Evolutionary conservation across 2,113 vertebrate genomes (phyloP).

Genomic region (Apaloderma vittatum): DNA sequence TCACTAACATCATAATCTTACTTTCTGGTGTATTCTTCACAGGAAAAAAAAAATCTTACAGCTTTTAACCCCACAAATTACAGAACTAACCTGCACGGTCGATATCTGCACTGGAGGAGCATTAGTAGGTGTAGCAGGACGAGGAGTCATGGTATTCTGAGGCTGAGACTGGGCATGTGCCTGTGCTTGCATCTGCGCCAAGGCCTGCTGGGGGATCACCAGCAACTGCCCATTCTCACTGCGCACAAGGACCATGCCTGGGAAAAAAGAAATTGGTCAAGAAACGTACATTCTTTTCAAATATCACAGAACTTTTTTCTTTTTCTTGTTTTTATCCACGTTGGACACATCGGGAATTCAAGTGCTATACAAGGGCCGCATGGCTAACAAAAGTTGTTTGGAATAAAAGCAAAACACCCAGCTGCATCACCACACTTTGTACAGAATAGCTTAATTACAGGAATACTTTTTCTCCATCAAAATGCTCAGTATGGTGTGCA

Average conservation of each 20-base stretch:
- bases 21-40: background rate
- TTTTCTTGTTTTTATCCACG: background rate
- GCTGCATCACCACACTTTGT: background rate
- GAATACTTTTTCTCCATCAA: background rate
- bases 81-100: conserved; percentile 87
- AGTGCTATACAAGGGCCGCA: background rate
- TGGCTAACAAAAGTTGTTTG: background rate
- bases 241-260: conserved; percentile 95
- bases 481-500: background rate
- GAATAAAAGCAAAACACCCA: background rate
- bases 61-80: background rate
- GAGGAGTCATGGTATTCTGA: conserved; percentile 89
- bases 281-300: background rate
- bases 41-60: background rate
- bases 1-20: background rate
- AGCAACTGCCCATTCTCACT: conserved; percentile 94
- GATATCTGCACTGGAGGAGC: conserved; percentile 92
- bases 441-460: background rate
- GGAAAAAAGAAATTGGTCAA: background rate
- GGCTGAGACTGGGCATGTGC: conserved; percentile 92
- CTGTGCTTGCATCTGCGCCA: conserved; percentile 96
- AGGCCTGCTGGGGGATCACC: conserved; percentile 93
- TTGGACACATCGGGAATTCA: background rate
- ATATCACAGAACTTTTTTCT: background rate
- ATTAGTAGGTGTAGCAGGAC: conserved; percentile 90